Percentiles rank a stretch among this genome's conserved stretches.
phyloP scores from a whole-genome alignment of 2,113 vertebrate genomes.

The Lamprotornis superbus region DNA sequence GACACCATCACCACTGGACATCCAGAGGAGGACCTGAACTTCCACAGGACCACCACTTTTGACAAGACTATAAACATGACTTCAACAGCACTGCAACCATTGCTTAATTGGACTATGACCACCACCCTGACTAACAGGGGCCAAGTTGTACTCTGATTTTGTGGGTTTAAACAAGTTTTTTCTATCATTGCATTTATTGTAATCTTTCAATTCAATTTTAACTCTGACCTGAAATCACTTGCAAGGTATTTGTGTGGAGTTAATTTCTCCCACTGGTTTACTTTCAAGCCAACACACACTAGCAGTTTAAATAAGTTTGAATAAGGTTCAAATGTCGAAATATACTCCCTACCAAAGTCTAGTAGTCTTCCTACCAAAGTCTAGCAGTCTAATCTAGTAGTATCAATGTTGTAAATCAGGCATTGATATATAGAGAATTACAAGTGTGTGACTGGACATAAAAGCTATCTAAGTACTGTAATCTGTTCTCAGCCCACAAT shows the following conservation, averaged over 20 bases:
- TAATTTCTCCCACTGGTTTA: background rate
- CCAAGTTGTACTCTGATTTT: background rate
- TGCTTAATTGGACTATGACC: background rate
- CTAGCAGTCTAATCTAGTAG: background rate
- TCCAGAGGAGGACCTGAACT: background rate
- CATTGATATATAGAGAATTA: background rate
- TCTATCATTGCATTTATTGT: background rate
- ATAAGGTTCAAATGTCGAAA: background rate
- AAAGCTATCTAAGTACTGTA: constrained; percentile 46
- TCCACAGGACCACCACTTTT: background rate
- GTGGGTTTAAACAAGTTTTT: background rate
- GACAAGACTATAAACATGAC: background rate
- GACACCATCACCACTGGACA: background rate
- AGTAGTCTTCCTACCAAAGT: background rate
- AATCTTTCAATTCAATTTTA: background rate
- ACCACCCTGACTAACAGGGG: accelerated
- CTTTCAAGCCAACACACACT: background rate
- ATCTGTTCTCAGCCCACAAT: constrained; percentile 28
- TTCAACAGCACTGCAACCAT: background rate
- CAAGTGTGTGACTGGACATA: background rate
- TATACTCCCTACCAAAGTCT: background rate
- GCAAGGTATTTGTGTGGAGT: accelerated
- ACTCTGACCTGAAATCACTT: background rate
- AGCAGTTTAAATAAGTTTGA: background rate
- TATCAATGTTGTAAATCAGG: background rate